Base-by-base conservation (phyloP, 2,888 invertebrate genomes). In the Meliscaeva auricollis region DNA sequence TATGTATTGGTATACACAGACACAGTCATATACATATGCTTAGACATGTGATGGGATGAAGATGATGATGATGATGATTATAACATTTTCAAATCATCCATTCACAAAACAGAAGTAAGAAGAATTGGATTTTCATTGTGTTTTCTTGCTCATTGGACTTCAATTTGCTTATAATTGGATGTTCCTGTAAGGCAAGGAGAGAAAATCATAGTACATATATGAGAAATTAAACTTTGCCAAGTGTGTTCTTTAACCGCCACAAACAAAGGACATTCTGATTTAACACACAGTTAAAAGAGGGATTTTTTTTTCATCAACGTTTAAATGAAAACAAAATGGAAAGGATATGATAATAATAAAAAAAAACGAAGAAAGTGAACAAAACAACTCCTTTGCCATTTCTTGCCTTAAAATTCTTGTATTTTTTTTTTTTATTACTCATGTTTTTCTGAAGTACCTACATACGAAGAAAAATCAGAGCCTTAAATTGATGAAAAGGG, bases 151-250 rank as follows among this genome's bases (percentile, higher is more conserved):
- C 62, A 77, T 77, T 77, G 77, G 62, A 70, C 35, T 77, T 38
- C 62, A 77, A 69, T 70, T 77, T 70, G 54, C 32, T 62, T 70
- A 52, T 77, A 70, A 77, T 77, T 62, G 77, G 70, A 70, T 52
- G 60, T 44, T 32, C 60, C 26, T 26, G 50, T 17, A 46, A 20
- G 7, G 44, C 20, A 35, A 32, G 44, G 41, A 44, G 41, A 32
- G 11, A 50, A 4, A 26, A 26, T 3, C 38, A 38, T 9, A 11
- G 5, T 11, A 38, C 13, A 3, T 13, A 32, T n/a, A 60, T 50
- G 44, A n/a, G 11, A 52, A 69, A 69, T 76, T 76, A 60, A 60
- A 68, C 50, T 44, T 58, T 60, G 22, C 22, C 20, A 69, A 69
- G 38, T 76, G 38, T 69, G n/a, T n/a, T n/a, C 48, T 22, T 68